These are phyloP conservation scores for Liasis olivaceus DNA, from an alignment of 2,797 vertebrate species.

Conservation along the genomic window DNA sequence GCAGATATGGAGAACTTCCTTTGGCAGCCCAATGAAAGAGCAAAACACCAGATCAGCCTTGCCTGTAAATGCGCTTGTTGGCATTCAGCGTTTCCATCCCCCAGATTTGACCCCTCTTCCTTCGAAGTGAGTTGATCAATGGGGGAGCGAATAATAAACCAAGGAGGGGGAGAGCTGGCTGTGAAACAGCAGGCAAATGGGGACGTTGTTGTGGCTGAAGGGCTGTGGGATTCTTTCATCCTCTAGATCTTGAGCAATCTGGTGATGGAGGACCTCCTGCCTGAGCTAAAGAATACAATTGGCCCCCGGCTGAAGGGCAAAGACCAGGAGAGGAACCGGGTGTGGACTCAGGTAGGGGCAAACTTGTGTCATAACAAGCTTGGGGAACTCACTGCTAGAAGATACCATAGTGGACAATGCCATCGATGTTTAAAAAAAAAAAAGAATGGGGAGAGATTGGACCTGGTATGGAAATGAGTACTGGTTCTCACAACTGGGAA, in stretches of 20 bases:
- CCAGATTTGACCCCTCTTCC: neutral
- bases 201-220: neutral
- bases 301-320: slow-evolving; percentile 90
- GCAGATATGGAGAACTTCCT: neutral
- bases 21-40: neutral
- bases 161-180: neutral
- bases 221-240: neutral
- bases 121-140: neutral
- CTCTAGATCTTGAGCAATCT: slow-evolving; percentile 90
- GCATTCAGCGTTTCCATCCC: neutral
- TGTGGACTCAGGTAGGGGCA: slow-evolving; percentile 90
- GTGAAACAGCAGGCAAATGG: neutral
- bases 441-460: neutral
- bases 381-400: neutral
- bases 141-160: neutral
- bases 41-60: neutral
- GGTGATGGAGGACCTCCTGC: slow-evolving; percentile 93
- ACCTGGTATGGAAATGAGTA: neutral
- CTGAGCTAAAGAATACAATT: slow-evolving; percentile 83
- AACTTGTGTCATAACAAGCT: neutral
- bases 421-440: no score
- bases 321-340: slow-evolving; percentile 85
- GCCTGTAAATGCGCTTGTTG: neutral
- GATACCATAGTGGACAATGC: neutral
- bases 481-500: neutral